Base-by-base conservation (phyloP, 2,888 invertebrate species). In the Subacronicta megacephala region DNA sequence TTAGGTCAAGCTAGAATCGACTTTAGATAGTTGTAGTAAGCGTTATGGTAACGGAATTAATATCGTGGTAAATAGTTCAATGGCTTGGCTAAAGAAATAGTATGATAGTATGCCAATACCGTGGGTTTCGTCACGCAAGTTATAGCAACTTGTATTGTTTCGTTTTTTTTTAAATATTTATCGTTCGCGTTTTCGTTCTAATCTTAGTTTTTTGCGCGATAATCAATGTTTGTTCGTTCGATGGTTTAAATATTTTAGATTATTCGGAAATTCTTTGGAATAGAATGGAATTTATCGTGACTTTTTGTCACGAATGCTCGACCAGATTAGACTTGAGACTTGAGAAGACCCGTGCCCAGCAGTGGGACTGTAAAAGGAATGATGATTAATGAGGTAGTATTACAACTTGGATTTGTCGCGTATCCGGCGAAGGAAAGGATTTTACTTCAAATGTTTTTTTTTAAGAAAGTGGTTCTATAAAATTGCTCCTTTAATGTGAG, bases 41-140 rank as follows among this genome's bases (percentile, higher is more conserved):
- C 49, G 9, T 58, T 57, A 36, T 46, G 44, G 20, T 40, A 33
- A 53, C 43, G 40, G 59, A 41, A 38, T 41, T 23, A 13, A 20
- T 51, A 3, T 46, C 17, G 42, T 65, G 59, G 59, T 56, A 59
- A 68, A 62, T 75, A 74, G 74, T 76, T 74, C 74, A 82, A 77
- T 82, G 84, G 78, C 86, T 81, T 73, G 42, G 44, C 70, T 70
- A 78, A 85, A 82, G 83, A 85, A 83, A 70, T 73, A 74, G 81
- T 75, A 75, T 76, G 76, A n/a, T n/a, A n/a, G n/a, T n/a, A n/a
- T n/a, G n/a, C n/a, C 71, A 71, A 81, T 74, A 74, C 68, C 72
- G 71, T 75, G 74, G 73, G 75, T 71, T 71, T 68, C 63, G 75
- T 69, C 81, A 78, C 80, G 82, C 76, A 68, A 62, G 40, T 75